Evolutionary conservation across 1,140 invertebrate genomes (phyloP).

Genomic region (Hydropsyche tenuis): DNA sequence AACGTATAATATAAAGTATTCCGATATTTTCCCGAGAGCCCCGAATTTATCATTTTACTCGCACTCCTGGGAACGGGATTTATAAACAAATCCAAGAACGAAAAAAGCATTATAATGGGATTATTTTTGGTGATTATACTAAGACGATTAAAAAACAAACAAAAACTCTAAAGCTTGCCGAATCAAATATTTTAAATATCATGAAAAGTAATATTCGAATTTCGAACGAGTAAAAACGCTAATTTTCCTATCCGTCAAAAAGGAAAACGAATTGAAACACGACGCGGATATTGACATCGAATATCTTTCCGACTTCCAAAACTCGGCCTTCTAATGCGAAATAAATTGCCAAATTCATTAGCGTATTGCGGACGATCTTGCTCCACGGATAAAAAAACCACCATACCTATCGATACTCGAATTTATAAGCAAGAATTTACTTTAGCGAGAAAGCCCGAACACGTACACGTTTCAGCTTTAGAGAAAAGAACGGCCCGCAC

Average conservation of each 20-base stretch:
- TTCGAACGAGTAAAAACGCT: neutral
- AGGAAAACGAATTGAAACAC: neutral
- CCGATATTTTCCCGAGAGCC: too few relatives aligned
- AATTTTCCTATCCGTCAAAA: neutral
- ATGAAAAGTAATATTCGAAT: neutral
- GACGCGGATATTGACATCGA: constrained; percentile 9
- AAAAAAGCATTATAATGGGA: too few relatives aligned
- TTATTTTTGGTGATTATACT: too few relatives aligned
- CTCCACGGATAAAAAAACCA: neutral
- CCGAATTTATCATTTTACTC: too few relatives aligned
- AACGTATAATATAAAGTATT: too few relatives aligned
- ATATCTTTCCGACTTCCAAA: constrained; percentile 1
- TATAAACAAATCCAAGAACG: too few relatives aligned
- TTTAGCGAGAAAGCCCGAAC: neutral
- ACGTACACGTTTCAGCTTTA: neutral
- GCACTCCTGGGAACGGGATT: too few relatives aligned
- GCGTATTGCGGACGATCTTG: constrained; percentile 18
- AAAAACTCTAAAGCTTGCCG: neutral
- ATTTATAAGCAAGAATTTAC: too few relatives aligned
- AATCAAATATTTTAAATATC: too few relatives aligned
- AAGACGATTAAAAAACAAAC: too few relatives aligned
- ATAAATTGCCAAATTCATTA: constrained; percentile 41
- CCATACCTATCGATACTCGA: too few relatives aligned
- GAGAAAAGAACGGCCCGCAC: neutral
- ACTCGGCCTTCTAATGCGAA: constrained; percentile 29